A percentile compares a stretch with the other conserved stretches of the same genome.
These are phyloP conservation scores for Scalopus aquaticus DNA, from an alignment of 2,113 vertebrate genomes.

Conservation along the genomic window DNA sequence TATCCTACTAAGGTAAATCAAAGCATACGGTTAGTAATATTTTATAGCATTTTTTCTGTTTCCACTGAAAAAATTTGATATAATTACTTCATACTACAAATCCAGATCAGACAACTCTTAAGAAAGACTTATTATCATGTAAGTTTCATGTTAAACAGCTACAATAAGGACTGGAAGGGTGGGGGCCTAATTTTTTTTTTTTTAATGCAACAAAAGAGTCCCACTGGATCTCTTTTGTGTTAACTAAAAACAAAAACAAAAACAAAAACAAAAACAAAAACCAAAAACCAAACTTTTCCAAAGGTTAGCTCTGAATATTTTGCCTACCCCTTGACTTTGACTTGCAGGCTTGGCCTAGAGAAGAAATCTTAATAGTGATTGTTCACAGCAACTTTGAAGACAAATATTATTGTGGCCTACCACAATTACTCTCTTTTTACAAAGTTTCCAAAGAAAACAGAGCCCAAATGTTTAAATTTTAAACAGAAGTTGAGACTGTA, in stretches of 20 bases:
- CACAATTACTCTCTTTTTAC: neutral
- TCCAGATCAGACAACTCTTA: neutral
- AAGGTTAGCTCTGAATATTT: neutral
- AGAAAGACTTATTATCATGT: neutral
- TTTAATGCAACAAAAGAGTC: neutral
- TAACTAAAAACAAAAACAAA: neutral
- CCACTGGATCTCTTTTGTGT: neutral
- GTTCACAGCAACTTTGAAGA: neutral
- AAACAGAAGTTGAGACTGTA: slow-evolving; percentile 5
- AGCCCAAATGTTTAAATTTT: slow-evolving; percentile 25
- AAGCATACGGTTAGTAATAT: neutral
- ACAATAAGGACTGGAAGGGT: neutral
- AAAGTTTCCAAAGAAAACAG: slow-evolving; percentile 32
- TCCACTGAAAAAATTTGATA: slow-evolving; percentile 13
- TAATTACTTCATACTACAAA: neutral
- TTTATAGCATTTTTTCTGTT: slow-evolving; percentile 3
- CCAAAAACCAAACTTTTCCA: no score
- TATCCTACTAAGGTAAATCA: neutral
- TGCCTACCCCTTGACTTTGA: neutral
- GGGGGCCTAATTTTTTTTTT: neutral
- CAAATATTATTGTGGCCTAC: neutral
- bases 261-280: neutral
- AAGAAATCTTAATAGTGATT: neutral
- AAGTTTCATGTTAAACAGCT: neutral
- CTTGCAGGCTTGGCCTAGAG: neutral